These are phyloP conservation scores for Saccopteryx bilineata DNA, from an alignment of 2,113 vertebrate genomes.

Conservation along the genomic window DNA sequence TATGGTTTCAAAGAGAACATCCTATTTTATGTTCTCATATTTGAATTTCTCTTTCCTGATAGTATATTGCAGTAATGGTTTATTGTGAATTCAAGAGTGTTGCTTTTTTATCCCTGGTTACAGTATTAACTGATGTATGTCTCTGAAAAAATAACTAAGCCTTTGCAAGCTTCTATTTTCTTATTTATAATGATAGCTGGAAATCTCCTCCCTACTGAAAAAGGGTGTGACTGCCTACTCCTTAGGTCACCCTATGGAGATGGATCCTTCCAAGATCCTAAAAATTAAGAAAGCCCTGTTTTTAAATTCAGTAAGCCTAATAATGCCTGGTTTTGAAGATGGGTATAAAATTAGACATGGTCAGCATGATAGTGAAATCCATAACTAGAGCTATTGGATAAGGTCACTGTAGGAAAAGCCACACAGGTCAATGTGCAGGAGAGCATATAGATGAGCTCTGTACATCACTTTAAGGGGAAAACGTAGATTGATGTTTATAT, in stretches of 20 bases:
- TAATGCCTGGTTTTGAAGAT: not conserved
- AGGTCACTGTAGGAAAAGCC: not conserved
- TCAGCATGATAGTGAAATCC: not conserved
- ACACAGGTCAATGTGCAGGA: not conserved
- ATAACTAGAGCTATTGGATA: not conserved
- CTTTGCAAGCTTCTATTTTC: slow-evolving; percentile 30
- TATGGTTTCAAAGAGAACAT: not conserved
- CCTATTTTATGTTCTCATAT: not conserved
- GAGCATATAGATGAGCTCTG: not conserved
- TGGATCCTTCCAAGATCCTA: not conserved
- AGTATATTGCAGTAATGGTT: slow-evolving; percentile 3
- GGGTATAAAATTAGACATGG: not conserved
- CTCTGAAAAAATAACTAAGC: slow-evolving; percentile 38
- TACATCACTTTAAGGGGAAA: not conserved
- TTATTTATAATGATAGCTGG: not conserved
- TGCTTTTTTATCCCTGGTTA: slow-evolving; percentile 31
- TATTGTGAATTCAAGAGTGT: not conserved
- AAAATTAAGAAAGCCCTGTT: slow-evolving; percentile 46
- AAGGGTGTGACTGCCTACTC: not conserved
- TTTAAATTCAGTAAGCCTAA: slow-evolving; percentile 19
- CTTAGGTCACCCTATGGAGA: not conserved
- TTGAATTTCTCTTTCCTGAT: slow-evolving; percentile 30
- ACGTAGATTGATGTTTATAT: not conserved
- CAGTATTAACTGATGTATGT: not conserved
- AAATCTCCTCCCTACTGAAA: not conserved